These are phyloP conservation scores for Dorcus hopei DNA, from an alignment of 2,888 invertebrate genomes.

Conservation along the genomic window DNA sequence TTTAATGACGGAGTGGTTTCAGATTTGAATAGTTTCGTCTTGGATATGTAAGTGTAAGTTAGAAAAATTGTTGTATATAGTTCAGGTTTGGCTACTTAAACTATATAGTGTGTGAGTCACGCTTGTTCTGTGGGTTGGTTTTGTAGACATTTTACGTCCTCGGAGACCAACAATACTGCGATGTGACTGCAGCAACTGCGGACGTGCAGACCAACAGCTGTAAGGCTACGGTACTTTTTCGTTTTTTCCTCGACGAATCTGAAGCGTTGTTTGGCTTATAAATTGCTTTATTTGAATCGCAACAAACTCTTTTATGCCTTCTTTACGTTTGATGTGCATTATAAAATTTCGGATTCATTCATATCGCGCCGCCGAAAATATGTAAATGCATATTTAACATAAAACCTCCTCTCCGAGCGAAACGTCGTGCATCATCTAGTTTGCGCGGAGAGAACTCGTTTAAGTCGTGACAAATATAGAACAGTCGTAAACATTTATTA, in stretches of 20 bases:
- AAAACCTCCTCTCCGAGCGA: no score
- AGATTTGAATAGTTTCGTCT: no score
- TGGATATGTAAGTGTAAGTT: no score
- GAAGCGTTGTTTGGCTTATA: conserved; percentile 1
- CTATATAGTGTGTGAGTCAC: not conserved
- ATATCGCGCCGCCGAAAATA: no score
- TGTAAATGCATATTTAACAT: no score
- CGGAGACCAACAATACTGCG: conserved; percentile 1
- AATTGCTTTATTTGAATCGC: conserved; percentile 2
- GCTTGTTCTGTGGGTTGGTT: not conserved
- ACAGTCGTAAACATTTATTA: no score
- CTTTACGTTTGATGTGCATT: no score
- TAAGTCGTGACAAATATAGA: no score
- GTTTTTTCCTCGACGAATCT: not conserved
- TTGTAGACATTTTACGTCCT: not conserved
- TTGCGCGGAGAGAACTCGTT: no score
- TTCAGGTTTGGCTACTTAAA: not conserved
- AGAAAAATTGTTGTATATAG: not conserved
- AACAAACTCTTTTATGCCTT: not conserved
- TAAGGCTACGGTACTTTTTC: not conserved
- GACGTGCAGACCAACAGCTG: conserved; percentile 2
- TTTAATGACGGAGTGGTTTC: no score
- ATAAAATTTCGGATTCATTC: no score
- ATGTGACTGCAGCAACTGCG: not conserved
- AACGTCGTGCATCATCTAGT: no score